Evolutionary conservation across 2,113 vertebrate species (phyloP).

Genomic region (Dryoscopus gambensis): DNA sequence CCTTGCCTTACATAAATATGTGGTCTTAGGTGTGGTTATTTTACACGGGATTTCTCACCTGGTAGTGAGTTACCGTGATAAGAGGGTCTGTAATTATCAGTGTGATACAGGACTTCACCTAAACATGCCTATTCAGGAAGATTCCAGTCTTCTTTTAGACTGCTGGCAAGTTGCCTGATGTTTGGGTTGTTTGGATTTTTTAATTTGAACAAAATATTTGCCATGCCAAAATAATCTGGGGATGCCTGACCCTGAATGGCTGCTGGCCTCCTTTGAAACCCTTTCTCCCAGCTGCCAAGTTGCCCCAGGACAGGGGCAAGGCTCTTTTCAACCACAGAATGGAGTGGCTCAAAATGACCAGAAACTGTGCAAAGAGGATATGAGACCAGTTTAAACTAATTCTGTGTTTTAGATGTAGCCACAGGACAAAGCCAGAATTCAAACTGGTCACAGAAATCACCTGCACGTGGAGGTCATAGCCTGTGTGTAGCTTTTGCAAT

Average conservation of each 20-base stretch:
- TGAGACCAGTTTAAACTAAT: not conserved
- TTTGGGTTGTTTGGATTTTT: not conserved
- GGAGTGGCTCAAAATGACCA: not conserved
- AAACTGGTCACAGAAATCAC: not conserved
- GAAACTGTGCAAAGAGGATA: not conserved
- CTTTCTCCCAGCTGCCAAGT: not conserved
- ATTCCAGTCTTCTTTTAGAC: not conserved
- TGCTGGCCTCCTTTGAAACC: not conserved
- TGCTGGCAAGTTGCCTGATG: not conserved
- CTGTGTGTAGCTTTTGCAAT: not conserved
- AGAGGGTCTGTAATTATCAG: not conserved
- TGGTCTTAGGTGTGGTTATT: not conserved
- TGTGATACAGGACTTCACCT: not conserved
- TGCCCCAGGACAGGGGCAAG: not conserved
- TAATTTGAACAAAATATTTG: not conserved
- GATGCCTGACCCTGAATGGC: not conserved
- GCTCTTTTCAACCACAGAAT: not conserved
- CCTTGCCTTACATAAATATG: not conserved
- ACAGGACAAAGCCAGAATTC: not conserved
- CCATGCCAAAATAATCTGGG: not conserved
- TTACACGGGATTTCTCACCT: not conserved
- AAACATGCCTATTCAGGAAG: not conserved
- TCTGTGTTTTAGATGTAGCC: fast-evolving
- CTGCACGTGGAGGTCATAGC: not conserved
- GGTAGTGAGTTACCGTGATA: not conserved